phyloP scores from a whole-genome alignment of 92 coral and sea anemone genomes.

The Virgularia gustaviana region DNA sequence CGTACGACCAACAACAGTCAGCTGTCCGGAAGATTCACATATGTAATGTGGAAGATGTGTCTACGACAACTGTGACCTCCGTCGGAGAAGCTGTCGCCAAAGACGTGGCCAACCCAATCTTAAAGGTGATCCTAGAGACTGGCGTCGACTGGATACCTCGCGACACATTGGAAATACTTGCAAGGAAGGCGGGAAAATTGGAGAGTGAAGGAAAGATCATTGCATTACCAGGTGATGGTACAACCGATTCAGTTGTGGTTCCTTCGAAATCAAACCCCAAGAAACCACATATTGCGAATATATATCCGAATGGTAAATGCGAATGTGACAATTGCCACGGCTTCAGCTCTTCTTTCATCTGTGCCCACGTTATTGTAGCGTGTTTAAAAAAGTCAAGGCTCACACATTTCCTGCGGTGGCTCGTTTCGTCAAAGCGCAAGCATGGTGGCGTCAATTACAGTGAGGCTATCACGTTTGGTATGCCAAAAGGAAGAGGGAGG shows the following conservation, averaged over 20 bases:
- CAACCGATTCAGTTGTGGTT: constrained; percentile 29
- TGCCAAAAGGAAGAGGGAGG: constrained; percentile 48
- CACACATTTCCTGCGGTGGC: constrained; percentile 30
- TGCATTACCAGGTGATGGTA: not conserved
- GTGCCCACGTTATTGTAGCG: constrained; percentile 49
- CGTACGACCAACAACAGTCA: constrained; percentile 23
- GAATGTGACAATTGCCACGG: constrained; percentile 38
- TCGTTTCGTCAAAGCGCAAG: constrained; percentile 31
- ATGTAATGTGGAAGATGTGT: constrained; percentile 5
- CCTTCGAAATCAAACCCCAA: constrained; percentile 40
- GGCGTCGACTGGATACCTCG: constrained; percentile 47
- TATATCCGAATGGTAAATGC: constrained; percentile 34
- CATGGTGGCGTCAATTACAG: constrained; percentile 38
- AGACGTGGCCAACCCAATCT: not conserved
- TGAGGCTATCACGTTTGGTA: constrained; percentile 29
- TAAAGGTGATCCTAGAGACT: not conserved
- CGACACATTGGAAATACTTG: constrained; percentile 3
- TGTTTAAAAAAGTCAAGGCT: constrained; percentile 16
- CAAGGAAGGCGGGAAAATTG: not conserved
- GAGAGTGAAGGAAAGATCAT: constrained; percentile 6
- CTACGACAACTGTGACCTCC: not conserved
- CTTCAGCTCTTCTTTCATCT: constrained; percentile 11
- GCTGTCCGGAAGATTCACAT: constrained; percentile 33
- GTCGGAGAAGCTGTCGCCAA: constrained; percentile 8
- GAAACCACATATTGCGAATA: constrained; percentile 37